These are phyloP conservation scores for Aethes cnicana DNA, from an alignment of 2,888 invertebrate species.

Conservation along the genomic window DNA sequence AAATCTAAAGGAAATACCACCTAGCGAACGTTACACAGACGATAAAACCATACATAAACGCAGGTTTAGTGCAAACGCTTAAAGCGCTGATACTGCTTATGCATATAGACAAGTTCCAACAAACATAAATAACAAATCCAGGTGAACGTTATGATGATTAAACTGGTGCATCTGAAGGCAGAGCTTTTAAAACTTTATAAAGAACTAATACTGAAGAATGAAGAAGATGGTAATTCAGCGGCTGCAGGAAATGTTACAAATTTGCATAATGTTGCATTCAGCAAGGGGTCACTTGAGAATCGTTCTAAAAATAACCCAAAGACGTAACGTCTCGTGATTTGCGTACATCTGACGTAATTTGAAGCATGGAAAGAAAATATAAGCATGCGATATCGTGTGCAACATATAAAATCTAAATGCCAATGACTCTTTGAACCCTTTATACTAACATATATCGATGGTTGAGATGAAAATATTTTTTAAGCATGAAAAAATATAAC, in stretches of 20 bases:
- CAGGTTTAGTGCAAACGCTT: not conserved
- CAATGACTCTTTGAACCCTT: no score
- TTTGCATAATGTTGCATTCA: slow-evolving; percentile 5
- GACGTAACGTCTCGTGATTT: not conserved
- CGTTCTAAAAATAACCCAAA: slow-evolving; percentile 12
- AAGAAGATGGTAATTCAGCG: not conserved
- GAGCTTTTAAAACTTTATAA: not conserved
- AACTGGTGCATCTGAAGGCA: no score
- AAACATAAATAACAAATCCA: no score
- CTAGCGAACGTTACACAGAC: slow-evolving; percentile 1
- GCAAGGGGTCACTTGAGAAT: slow-evolving; percentile 5
- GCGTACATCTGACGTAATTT: not conserved
- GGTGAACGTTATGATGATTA: no score
- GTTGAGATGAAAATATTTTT: no score
- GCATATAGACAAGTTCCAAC: no score
- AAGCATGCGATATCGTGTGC: no score
- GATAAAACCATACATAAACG: not conserved
- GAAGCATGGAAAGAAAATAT: no score
- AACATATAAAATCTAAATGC: no score
- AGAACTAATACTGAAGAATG: no score
- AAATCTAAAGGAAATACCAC: slow-evolving; percentile 13
- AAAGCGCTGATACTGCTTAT: not conserved
- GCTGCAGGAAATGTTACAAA: not conserved
- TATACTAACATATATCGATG: no score
- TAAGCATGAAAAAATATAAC: no score